Evolutionary conservation across 2,113 vertebrate species (phyloP).

Genomic region (Bambusicola thoracicus): DNA sequence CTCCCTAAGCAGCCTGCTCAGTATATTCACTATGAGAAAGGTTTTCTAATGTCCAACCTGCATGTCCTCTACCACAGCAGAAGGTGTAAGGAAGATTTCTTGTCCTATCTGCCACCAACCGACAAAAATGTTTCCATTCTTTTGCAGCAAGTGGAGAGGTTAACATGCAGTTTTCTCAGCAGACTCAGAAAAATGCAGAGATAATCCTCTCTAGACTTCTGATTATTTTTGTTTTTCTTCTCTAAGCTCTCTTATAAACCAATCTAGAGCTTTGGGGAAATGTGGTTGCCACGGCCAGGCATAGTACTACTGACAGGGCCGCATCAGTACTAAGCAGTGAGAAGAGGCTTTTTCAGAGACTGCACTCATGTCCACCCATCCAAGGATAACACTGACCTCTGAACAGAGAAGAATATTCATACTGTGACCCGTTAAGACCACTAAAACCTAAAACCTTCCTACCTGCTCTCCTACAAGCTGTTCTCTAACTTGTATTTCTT

Average conservation of each 20-base stretch:
- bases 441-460: not conserved
- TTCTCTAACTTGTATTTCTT: not conserved
- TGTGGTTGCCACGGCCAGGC: not conserved
- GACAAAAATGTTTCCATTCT: not conserved
- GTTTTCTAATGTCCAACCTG: not conserved
- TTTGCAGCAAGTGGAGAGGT: not conserved
- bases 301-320: not conserved
- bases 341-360: not conserved
- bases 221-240: not conserved
- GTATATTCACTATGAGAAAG: not conserved
- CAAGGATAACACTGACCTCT: not conserved
- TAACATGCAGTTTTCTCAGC: not conserved
- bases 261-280: not conserved
- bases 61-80: not conserved
- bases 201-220: not conserved
- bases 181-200: not conserved
- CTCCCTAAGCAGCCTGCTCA: not conserved
- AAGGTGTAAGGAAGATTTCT: not conserved
- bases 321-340: not conserved
- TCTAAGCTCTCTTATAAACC: not conserved
- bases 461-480: not conserved
- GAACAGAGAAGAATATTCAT: not conserved
- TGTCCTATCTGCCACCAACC: not conserved
- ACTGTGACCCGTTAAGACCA: not conserved
- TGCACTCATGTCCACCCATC: accelerated